phyloP scores from a whole-genome alignment of 2,113 vertebrate genomes.

The Petroica traversi region DNA sequence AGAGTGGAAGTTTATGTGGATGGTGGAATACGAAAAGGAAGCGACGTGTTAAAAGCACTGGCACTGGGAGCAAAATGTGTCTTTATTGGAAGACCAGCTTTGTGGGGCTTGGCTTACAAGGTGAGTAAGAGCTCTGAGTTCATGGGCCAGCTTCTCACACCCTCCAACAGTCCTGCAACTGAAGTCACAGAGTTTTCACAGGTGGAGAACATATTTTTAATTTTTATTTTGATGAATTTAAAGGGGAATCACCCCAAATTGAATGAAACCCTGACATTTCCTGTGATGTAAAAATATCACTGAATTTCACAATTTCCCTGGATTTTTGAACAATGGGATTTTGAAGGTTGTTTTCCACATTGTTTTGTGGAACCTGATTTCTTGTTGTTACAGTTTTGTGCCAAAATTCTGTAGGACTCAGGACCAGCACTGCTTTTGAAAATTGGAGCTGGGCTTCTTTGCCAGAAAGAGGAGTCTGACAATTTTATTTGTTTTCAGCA shows the following conservation, averaged over 20 bases:
- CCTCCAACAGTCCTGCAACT: neutral
- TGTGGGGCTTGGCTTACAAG: slow-evolving; percentile 95
- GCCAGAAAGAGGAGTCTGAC: neutral
- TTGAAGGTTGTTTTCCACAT: neutral
- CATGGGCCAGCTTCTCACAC: neutral
- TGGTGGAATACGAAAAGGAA: slow-evolving; percentile 90
- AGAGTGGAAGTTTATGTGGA: slow-evolving; percentile 89
- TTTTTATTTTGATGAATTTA: neutral
- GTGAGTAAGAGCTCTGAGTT: slow-evolving; percentile 62
- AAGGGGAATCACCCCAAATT: neutral
- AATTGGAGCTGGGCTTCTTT: neutral
- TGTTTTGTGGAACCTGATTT: neutral
- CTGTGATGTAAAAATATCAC: neutral
- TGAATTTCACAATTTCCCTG: neutral
- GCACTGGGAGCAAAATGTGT: slow-evolving; percentile 92
- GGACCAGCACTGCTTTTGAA: neutral
- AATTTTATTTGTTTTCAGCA: neutral
- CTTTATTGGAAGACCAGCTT: slow-evolving; percentile 89
- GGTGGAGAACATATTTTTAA: neutral
- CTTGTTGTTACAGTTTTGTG: neutral
- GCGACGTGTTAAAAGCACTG: slow-evolving; percentile 88
- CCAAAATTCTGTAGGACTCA: neutral
- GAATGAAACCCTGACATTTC: neutral
- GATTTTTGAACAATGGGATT: neutral
- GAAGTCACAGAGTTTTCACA: neutral